These are phyloP conservation scores for Antedon mediterranea DNA, from an alignment of 53 echinoderm and acorn worm species.

Conservation along the genomic window DNA sequence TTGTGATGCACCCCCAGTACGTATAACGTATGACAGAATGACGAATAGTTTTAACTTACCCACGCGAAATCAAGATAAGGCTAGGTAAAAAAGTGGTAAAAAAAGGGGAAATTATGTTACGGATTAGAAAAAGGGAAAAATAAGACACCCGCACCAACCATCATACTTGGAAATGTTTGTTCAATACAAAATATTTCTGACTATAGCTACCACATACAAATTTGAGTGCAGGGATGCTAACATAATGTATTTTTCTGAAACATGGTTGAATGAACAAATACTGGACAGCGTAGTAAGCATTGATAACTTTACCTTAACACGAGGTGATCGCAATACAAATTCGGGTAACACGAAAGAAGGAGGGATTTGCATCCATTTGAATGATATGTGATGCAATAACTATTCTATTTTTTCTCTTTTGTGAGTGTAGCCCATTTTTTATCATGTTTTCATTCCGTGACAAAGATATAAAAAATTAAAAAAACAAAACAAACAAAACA, in stretches of 20 bases:
- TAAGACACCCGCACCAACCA: background rate
- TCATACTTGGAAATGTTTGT: background rate
- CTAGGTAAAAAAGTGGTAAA: background rate
- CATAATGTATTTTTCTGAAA: background rate
- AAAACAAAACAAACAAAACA: too few relatives aligned
- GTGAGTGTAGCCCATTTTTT: too few relatives aligned
- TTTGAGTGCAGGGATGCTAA: background rate
- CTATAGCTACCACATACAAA: background rate
- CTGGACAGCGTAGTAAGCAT: background rate
- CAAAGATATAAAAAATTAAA: too few relatives aligned
- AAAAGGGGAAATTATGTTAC: background rate
- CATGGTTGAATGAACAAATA: background rate
- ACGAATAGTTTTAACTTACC: background rate
- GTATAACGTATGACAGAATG: too few relatives aligned
- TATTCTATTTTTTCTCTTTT: background rate
- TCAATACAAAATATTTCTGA: background rate
- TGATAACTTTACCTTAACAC: background rate
- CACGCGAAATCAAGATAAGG: background rate
- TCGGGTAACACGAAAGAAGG: slow-evolving; percentile 3
- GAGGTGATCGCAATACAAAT: background rate
- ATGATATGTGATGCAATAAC: background rate
- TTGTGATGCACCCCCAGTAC: too few relatives aligned
- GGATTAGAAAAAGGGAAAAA: background rate
- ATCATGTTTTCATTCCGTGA: too few relatives aligned
- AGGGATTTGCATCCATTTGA: background rate